A percentile compares a stretch with the other conserved stretches of the same genome.
phyloP scores from a whole-genome alignment of 2,888 invertebrate species.

The Drosophila macrospina region DNA sequence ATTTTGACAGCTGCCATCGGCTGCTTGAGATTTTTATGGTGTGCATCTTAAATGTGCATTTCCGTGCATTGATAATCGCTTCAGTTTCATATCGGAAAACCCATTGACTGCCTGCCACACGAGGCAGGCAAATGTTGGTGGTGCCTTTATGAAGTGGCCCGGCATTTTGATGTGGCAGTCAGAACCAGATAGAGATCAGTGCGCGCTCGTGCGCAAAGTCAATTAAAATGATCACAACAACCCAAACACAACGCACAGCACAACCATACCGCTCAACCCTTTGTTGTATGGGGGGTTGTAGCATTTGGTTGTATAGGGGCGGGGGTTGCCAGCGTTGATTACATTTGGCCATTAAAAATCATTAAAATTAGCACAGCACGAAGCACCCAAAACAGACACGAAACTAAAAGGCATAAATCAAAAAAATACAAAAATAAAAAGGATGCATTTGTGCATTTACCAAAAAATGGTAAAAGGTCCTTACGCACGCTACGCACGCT shows the following conservation, averaged over 20 bases:
- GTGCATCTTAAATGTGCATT: slow-evolving; percentile 57
- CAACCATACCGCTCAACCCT: slow-evolving; percentile 68
- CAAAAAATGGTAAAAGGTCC: slow-evolving; percentile 35
- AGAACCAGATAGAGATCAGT: slow-evolving; percentile 51
- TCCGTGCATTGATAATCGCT: slow-evolving; percentile 49
- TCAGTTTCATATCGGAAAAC: slow-evolving; percentile 40
- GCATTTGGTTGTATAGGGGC: slow-evolving; percentile 30
- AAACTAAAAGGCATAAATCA: slow-evolving; percentile 65
- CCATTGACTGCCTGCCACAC: slow-evolving; percentile 35
- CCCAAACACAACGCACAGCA: slow-evolving; percentile 44
- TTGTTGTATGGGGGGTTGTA: slow-evolving; percentile 38
- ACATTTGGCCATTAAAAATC: slow-evolving; percentile 76
- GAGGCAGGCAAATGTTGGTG: slow-evolving; percentile 12
- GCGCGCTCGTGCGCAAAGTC: slow-evolving; percentile 79
- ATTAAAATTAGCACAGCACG: slow-evolving; percentile 66
- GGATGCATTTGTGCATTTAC: slow-evolving; percentile 44
- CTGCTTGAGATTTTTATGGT: slow-evolving; percentile 46
- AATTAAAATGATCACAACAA: slow-evolving; percentile 80
- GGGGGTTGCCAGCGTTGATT: slow-evolving; percentile 68
- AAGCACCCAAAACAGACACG: slow-evolving; percentile 47
- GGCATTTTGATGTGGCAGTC: slow-evolving; percentile 29
- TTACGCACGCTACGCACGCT: slow-evolving; percentile 51
- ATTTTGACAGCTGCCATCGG: slow-evolving; percentile 70
- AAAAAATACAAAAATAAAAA: slow-evolving; percentile 36
- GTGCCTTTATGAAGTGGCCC: slow-evolving; percentile 43